Evolutionary conservation across 2,797 vertebrate genomes (phyloP).

Genomic region (Semaprochilodus insignis): DNA sequence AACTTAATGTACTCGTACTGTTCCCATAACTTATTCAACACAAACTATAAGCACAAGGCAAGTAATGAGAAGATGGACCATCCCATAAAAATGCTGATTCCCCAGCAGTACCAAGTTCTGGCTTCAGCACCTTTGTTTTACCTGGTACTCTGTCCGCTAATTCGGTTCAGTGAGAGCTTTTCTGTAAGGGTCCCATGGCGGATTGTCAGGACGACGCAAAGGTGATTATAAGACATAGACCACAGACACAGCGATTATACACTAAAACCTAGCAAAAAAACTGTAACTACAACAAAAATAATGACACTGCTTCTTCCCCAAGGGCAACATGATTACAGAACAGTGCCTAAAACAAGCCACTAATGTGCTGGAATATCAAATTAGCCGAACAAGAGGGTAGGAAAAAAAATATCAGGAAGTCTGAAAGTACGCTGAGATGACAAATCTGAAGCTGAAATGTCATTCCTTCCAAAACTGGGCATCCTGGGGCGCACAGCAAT

Average conservation of each 20-base stretch:
- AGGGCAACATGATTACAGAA: not conserved
- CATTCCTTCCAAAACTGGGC: constrained; percentile 11
- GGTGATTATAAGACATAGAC: not conserved
- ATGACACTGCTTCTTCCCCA: not conserved
- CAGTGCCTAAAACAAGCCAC: not conserved
- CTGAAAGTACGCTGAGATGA: not conserved
- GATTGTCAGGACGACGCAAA: not conserved
- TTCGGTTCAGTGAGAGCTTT: not conserved
- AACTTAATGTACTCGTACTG: not conserved
- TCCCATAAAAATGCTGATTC: constrained; percentile 5
- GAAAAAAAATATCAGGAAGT: not conserved
- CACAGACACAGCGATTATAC: not conserved
- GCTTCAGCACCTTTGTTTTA: constrained; percentile 16
- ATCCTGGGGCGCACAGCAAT: constrained; percentile 13
- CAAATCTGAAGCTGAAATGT: constrained; percentile 21
- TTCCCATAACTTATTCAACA: not conserved
- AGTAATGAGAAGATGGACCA: not conserved
- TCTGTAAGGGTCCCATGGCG: not conserved
- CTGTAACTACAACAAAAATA: not conserved
- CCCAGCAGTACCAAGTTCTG: not conserved
- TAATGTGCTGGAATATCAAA: not conserved
- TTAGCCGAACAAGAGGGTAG: not conserved
- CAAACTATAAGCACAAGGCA: not conserved
- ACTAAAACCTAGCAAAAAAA: not conserved
- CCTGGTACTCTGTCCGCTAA: not conserved